Evolutionary conservation across 92 coral and sea anemone species (phyloP).

Genomic region (Porites divaricata): DNA sequence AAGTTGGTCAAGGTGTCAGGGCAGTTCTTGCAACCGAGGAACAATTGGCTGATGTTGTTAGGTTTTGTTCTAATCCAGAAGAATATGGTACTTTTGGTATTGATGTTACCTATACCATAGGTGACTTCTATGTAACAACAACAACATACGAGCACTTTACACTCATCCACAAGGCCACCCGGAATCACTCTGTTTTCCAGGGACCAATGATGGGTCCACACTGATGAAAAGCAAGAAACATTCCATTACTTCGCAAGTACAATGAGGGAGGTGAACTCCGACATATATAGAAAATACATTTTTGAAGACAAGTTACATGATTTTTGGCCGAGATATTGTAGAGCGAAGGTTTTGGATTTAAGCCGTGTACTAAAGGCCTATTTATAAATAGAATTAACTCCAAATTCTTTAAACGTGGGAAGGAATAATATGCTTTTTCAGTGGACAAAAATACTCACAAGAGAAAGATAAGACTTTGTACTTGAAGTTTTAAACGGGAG

Average conservation of each 20-base stretch:
- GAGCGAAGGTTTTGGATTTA: too few relatives aligned
- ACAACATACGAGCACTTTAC: conserved; percentile 48
- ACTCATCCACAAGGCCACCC: conserved; percentile 36
- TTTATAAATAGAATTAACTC: too few relatives aligned
- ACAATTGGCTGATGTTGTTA: conserved; percentile 54
- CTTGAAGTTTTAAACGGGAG: too few relatives aligned
- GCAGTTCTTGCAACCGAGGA: conserved; percentile 49
- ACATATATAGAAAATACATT: not conserved
- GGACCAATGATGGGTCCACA: conserved; percentile 44
- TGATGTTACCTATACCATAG: conserved; percentile 60
- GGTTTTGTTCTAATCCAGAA: conserved; percentile 48
- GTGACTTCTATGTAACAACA: conserved; percentile 46
- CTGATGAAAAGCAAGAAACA: conserved; percentile 10
- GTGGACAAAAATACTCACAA: too few relatives aligned
- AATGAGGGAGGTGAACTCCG: conserved; percentile 18
- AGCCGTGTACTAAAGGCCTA: too few relatives aligned
- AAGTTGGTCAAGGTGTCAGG: conserved; percentile 57
- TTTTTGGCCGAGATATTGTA: too few relatives aligned
- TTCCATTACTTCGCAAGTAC: conserved; percentile 52
- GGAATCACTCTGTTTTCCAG: conserved; percentile 39
- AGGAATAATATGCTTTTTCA: too few relatives aligned
- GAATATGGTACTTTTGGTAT: conserved; percentile 40
- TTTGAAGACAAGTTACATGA: too few relatives aligned
- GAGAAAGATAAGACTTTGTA: too few relatives aligned
- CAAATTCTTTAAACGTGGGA: too few relatives aligned